These are phyloP conservation scores for Theretra japonica DNA, from an alignment of 2,888 invertebrate species.

Conservation along the genomic window DNA sequence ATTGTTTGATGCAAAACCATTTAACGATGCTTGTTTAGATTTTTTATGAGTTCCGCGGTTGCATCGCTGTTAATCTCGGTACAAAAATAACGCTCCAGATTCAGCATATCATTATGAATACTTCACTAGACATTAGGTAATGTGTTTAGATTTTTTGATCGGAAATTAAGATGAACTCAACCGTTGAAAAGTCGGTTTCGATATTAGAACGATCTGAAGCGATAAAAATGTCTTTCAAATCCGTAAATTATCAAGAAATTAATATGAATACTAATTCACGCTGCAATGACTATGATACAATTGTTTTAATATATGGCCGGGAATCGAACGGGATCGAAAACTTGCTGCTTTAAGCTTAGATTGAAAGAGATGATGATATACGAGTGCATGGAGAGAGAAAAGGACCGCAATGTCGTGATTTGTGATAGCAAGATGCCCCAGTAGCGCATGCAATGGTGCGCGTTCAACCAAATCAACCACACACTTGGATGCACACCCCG, in stretches of 20 bases:
- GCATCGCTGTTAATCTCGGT: neutral
- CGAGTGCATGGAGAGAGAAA: neutral
- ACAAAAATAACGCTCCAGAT: neutral
- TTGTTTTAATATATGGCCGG: neutral
- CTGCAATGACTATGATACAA: neutral
- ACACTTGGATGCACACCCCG: constrained; percentile 64
- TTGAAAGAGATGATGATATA: constrained; percentile 4
- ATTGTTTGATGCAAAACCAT: constrained; percentile 13
- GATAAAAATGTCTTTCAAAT: neutral
- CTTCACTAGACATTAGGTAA: neutral
- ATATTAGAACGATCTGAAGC: too few relatives aligned
- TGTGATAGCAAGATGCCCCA: constrained; percentile 48
- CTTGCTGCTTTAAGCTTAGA: constrained; percentile 4
- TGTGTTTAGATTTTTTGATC: neutral
- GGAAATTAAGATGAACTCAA: neutral
- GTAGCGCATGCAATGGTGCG: constrained; percentile 67
- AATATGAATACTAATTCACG: neutral
- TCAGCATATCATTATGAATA: neutral
- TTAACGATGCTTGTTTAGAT: neutral
- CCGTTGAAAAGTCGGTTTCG: too few relatives aligned
- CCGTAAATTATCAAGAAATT: too few relatives aligned
- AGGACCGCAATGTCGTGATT: constrained; percentile 40
- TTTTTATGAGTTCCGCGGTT: neutral
- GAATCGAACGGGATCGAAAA: constrained; percentile 16
- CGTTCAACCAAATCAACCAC: constrained; percentile 63